A percentile compares a stretch with the other conserved stretches of the same genome.
These are phyloP conservation scores for Cladopsammia gracilis DNA, from an alignment of 64 coral and sea anemone genomes.

Conservation along the genomic window DNA sequence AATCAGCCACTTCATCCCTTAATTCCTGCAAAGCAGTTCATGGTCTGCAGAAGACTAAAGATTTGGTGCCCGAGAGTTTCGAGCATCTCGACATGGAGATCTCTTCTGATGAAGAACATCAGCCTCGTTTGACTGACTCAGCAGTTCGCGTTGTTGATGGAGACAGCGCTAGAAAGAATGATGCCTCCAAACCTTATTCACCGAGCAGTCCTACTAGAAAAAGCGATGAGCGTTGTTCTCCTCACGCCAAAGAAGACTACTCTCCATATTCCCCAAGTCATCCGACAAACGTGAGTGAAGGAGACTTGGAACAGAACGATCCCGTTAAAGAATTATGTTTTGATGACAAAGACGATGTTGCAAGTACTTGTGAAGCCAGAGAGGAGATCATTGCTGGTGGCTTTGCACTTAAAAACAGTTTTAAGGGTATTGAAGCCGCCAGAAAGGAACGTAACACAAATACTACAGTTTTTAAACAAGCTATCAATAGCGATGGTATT, in stretches of 20 bases:
- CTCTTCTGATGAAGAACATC: neutral
- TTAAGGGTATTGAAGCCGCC: neutral
- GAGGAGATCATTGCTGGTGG: neutral
- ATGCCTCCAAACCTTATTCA: constrained; percentile 11
- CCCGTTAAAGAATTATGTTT: neutral
- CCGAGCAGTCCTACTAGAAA: neutral
- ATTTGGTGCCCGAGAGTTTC: neutral
- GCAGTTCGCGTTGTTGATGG: neutral
- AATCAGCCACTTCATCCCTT: neutral
- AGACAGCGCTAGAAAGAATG: neutral
- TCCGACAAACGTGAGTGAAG: constrained; percentile 19
- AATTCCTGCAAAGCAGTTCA: too few species aligned
- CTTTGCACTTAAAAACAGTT: neutral
- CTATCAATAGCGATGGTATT: too few species aligned
- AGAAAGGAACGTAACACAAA: neutral
- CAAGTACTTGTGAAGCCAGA: neutral
- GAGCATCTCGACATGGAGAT: constrained; percentile 26
- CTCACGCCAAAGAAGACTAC: neutral
- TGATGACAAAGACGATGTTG: neutral
- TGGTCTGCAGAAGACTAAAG: neutral
- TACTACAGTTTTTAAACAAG: neutral
- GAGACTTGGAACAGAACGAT: neutral
- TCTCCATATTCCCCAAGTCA: constrained; percentile 36
- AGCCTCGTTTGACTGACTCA: neutral
- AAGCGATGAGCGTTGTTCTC: neutral